phyloP scores from a whole-genome alignment of 2,797 vertebrate species.

The Pterois miles region DNA sequence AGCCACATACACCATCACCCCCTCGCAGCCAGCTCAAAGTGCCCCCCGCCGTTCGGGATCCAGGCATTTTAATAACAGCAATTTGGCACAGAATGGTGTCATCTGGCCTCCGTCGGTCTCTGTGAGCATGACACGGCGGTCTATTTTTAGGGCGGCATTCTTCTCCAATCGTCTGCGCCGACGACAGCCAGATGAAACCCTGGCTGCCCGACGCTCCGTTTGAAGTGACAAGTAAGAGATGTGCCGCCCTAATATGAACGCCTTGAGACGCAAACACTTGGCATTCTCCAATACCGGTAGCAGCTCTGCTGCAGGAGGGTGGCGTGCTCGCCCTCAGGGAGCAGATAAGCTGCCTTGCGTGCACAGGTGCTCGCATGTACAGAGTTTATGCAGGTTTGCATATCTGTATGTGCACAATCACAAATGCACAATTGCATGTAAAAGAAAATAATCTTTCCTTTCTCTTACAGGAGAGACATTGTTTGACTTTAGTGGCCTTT shows the following conservation, averaged over 20 bases:
- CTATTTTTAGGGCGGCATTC: conserved; percentile 79
- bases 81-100: conserved; percentile 66
- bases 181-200: conserved; percentile 71
- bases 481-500: not conserved
- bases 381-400: not conserved
- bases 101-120: conserved; percentile 64
- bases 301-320: conserved; percentile 21
- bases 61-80: conserved; percentile 74
- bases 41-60: conserved; percentile 29
- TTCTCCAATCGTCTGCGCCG: conserved; percentile 52
- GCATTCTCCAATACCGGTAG: conserved; percentile 63
- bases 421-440: not conserved
- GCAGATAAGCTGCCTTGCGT: conserved; percentile 25
- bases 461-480: not conserved
- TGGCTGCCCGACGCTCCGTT: conserved; percentile 61
- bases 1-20: not conserved
- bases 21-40: conserved; percentile 27
- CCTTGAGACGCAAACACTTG: conserved; percentile 68
- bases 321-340: conserved; percentile 31
- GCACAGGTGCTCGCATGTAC: conserved; percentile 9
- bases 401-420: not conserved
- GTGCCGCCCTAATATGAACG: conserved; percentile 63
- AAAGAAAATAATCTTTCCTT: not conserved
- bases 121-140: conserved; percentile 51
- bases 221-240: conserved; percentile 80